A percentile compares a stretch with the other conserved stretches of the same genome.
Conservation (phyloP, 2,888 invertebrate species). For the Drosophila imparisetae region DNA sequence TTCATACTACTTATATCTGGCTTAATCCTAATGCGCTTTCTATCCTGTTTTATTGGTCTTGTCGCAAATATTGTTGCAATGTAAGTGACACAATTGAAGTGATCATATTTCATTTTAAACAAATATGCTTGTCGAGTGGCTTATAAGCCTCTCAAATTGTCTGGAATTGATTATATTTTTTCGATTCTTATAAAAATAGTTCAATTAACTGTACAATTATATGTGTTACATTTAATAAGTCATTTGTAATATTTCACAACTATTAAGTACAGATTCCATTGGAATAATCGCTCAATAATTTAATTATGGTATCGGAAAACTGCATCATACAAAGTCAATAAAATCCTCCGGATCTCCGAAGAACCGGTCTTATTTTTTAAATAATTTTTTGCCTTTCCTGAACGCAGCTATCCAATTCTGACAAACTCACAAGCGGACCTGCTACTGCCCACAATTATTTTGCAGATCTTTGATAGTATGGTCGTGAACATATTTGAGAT, state of each 20-base stretch:
- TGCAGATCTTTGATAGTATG: conserved; percentile 75
- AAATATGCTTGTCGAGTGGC: neutral
- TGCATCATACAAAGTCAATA: neutral
- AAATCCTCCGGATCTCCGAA: neutral
- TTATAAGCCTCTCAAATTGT: neutral
- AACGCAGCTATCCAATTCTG: conserved; percentile 80
- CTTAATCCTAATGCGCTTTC: conserved; percentile 74
- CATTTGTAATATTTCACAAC: neutral
- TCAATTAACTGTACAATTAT: too few species aligned
- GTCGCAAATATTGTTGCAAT: conserved; percentile 81
- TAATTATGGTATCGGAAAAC: neutral
- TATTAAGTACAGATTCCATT: neutral
- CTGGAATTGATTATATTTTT: neutral
- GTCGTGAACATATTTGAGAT: conserved; percentile 73
- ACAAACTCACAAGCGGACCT: conserved; percentile 77
- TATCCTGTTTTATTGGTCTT: conserved; percentile 74
- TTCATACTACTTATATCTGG: conserved; percentile 70
- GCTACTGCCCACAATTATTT: conserved; percentile 78
- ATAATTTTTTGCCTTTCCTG: neutral
- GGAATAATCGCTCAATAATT: neutral
- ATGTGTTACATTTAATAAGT: too few species aligned
- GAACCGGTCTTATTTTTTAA: neutral
- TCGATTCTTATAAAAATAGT: too few species aligned
- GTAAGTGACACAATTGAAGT: conserved; percentile 65
- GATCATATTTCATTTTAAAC: neutral